Conservation (phyloP, 2,797 vertebrate genomes). For the Brachymystax lenok region DNA sequence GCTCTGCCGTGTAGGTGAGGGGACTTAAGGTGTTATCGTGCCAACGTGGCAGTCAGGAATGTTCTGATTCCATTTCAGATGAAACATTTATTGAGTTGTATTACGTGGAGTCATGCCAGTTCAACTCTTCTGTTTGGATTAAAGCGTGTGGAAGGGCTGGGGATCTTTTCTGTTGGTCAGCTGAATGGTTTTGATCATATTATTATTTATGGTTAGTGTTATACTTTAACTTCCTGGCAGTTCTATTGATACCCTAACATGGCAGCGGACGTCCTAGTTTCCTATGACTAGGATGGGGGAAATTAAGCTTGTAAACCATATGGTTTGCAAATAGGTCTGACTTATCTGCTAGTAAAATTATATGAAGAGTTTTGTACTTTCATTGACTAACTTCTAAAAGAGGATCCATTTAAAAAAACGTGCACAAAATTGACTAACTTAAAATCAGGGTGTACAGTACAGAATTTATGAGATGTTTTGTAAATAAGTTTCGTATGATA, state of each 20-base stretch:
- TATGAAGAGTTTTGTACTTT: constrained; percentile 47
- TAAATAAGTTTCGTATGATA: constrained; percentile 81
- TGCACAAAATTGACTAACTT: constrained; percentile 73
- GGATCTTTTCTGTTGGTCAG: not conserved
- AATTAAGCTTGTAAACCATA: too few species aligned
- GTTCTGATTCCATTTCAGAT: not conserved
- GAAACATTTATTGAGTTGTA: not conserved
- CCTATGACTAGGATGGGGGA: not conserved
- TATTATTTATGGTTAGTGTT: too few species aligned
- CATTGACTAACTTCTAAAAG: constrained; percentile 40
- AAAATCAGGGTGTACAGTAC: constrained; percentile 74
- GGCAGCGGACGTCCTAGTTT: not conserved
- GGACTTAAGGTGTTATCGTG: not conserved
- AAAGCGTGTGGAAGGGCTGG: not conserved
- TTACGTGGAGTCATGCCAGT: not conserved
- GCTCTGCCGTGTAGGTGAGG: constrained; percentile 84
- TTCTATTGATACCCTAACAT: not conserved
- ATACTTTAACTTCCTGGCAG: not conserved
- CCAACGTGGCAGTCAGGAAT: not conserved
- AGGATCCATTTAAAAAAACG: too few species aligned
- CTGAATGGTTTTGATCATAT: not conserved
- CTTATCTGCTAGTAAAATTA: constrained; percentile 29
- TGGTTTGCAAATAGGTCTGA: too few species aligned
- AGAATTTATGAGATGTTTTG: constrained; percentile 69
- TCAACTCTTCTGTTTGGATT: not conserved